Evolutionary conservation across 2,888 invertebrate species (phyloP).

Genomic region (Galerucella nymphaeae): DNA sequence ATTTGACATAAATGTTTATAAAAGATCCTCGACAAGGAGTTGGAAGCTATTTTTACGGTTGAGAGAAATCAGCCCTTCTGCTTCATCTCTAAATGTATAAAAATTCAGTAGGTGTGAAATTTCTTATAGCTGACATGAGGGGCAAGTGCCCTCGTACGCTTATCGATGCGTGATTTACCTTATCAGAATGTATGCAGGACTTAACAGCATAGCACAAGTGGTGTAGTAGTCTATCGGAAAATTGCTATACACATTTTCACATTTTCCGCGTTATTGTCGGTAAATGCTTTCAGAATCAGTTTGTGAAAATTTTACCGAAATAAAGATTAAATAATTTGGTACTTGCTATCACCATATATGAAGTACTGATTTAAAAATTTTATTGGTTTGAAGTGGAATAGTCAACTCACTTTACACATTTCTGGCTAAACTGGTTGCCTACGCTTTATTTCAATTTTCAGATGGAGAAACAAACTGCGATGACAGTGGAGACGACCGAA

Average conservation of each 20-base stretch:
- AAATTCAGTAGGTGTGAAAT: slow-evolving; percentile 64
- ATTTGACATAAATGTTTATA: slow-evolving; percentile 33
- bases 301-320: background rate
- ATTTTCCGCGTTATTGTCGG: slow-evolving; percentile 43
- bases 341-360: too few relatives aligned
- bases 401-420: background rate
- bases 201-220: slow-evolving; percentile 54
- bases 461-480: slow-evolving; percentile 73
- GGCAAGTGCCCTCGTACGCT: slow-evolving; percentile 46
- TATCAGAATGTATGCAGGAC: slow-evolving; percentile 63
- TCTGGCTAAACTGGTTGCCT: background rate
- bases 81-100: slow-evolving; percentile 63
- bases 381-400: background rate
- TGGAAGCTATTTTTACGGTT: slow-evolving; percentile 61
- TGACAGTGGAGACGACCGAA: slow-evolving; percentile 73
- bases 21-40: slow-evolving; percentile 41
- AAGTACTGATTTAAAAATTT: too few relatives aligned
- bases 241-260: slow-evolving; percentile 54
- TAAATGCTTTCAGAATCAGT: background rate
- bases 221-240: slow-evolving; percentile 59
- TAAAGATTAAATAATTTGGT: too few relatives aligned
- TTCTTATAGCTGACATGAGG: slow-evolving; percentile 49
- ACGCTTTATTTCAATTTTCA: slow-evolving; percentile 62
- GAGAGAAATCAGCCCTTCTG: slow-evolving; percentile 49
- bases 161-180: slow-evolving; percentile 57